Conservation (phyloP, 2,113 vertebrate species). For the Emberiza fucata region DNA sequence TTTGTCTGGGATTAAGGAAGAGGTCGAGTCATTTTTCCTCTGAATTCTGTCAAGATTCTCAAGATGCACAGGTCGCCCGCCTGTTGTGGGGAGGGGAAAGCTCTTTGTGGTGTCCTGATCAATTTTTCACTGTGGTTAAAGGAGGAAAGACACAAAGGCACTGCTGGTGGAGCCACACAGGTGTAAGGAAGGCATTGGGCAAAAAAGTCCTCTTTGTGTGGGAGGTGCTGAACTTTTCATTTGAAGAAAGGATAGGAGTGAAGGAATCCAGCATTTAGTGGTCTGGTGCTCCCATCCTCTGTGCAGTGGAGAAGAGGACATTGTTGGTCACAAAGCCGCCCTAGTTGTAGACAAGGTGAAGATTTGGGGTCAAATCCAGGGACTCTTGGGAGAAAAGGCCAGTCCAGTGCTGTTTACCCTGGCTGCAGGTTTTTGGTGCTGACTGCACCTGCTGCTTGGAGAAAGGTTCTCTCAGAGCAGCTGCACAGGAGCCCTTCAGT, state of each 20-base stretch:
- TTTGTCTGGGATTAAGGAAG: not conserved
- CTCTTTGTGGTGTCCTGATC: rapidly evolving
- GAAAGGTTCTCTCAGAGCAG: not conserved
- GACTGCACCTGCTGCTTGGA: rapidly evolving
- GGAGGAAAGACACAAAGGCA: not conserved
- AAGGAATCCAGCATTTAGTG: not conserved
- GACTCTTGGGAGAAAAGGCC: not conserved
- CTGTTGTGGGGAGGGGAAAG: not conserved
- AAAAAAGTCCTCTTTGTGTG: not conserved
- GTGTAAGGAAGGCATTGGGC: too few relatives aligned
- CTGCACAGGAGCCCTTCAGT: rapidly evolving
- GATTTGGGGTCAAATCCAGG: not conserved
- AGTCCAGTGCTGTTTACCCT: not conserved
- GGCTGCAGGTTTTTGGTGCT: not conserved
- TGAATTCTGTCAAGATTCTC: not conserved
- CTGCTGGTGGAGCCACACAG: not conserved
- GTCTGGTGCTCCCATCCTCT: not conserved
- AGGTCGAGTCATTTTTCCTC: not conserved
- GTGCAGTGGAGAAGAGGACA: not conserved
- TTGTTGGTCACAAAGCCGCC: not conserved
- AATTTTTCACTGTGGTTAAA: not conserved
- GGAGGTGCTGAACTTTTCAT: not conserved
- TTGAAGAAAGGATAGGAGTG: not conserved
- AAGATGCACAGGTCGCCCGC: not conserved
- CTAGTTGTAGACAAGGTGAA: not conserved